These are phyloP conservation scores for Anarsia innoxiella DNA, from an alignment of 2,888 invertebrate genomes.

Conservation along the genomic window DNA sequence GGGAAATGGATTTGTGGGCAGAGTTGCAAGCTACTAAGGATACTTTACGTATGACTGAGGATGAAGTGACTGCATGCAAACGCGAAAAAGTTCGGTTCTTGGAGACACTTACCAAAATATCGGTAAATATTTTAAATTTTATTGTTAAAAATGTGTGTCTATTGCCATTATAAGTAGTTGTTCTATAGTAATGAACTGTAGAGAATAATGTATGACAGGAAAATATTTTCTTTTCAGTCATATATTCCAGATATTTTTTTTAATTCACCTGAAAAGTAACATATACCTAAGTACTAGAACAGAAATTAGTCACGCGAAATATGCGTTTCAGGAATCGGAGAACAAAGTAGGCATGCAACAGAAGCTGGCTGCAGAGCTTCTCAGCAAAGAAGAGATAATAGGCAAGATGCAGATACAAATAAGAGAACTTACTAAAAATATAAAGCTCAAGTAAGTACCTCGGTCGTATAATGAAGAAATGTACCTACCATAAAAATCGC, in stretches of 20 bases:
- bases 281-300: constrained; percentile 1
- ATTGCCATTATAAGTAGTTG: constrained; percentile 13
- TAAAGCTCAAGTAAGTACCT: constrained; percentile 52
- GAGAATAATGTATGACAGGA: constrained; percentile 5
- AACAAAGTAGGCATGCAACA: constrained; percentile 64
- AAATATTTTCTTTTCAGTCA: constrained; percentile 46
- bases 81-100: constrained; percentile 60
- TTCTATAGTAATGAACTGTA: not conserved
- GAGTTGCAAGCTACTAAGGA: constrained; percentile 65
- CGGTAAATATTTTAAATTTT: constrained; percentile 44
- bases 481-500: too few species aligned
- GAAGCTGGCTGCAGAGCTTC: constrained; percentile 63
- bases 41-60: constrained; percentile 51
- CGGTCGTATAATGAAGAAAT: too few species aligned
- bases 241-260: constrained; percentile 25
- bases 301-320: constrained; percentile 10
- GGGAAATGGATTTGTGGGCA: constrained; percentile 63
- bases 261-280: constrained; percentile 1
- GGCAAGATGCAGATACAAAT: constrained; percentile 62
- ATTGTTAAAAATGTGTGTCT: too few species aligned
- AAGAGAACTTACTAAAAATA: constrained; percentile 56
- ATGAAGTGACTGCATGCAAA: constrained; percentile 53
- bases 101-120: constrained; percentile 59
- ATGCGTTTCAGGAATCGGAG: constrained; percentile 51
- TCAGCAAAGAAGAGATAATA: constrained; percentile 61